Percentiles rank a stretch among this genome's conserved stretches.
Evolutionary conservation across 2,797 vertebrate genomes (phyloP).

Genomic region (Neosilurus mollespiculum): DNA sequence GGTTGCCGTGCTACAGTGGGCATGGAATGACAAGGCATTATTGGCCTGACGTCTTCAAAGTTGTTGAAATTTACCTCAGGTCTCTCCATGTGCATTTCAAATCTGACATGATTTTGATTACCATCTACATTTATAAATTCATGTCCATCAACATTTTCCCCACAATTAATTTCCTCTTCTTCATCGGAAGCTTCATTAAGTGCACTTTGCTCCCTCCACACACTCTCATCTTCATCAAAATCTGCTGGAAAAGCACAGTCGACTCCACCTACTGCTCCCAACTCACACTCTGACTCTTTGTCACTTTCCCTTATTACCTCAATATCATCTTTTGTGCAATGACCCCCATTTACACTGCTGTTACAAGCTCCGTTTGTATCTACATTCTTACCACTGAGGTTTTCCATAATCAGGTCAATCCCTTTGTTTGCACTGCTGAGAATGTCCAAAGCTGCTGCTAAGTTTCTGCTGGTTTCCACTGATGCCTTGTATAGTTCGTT

Average conservation of each 20-base stretch:
- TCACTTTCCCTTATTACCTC: slow-evolving; percentile 75
- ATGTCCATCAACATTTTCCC: slow-evolving; percentile 56
- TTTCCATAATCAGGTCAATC: slow-evolving; percentile 80
- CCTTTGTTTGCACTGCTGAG: slow-evolving; percentile 85
- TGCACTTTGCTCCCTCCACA: slow-evolving; percentile 78
- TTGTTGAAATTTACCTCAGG: slow-evolving; percentile 55
- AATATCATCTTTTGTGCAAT: slow-evolving; percentile 68
- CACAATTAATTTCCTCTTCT: slow-evolving; percentile 61
- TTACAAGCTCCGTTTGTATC: slow-evolving; percentile 73
- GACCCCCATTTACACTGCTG: slow-evolving; percentile 66
- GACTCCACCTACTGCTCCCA: slow-evolving; percentile 87
- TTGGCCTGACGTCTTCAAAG: slow-evolving; percentile 61
- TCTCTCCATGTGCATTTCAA: slow-evolving; percentile 63
- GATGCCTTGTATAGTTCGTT: slow-evolving; percentile 86
- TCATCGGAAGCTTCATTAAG: slow-evolving; percentile 79
- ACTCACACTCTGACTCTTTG: slow-evolving; percentile 76
- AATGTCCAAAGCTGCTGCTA: slow-evolving; percentile 92
- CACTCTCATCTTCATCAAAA: slow-evolving; percentile 56
- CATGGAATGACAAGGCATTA: slow-evolving; percentile 72
- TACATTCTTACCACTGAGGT: slow-evolving; percentile 68
- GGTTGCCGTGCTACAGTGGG: slow-evolving; percentile 72
- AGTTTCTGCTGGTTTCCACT: slow-evolving; percentile 87
- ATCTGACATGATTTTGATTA: slow-evolving; percentile 60
- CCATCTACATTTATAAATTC: slow-evolving; percentile 73
- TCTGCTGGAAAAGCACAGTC: slow-evolving; percentile 65